Conservation (phyloP, 2,888 invertebrate species). For the Volucella bombylans region DNA sequence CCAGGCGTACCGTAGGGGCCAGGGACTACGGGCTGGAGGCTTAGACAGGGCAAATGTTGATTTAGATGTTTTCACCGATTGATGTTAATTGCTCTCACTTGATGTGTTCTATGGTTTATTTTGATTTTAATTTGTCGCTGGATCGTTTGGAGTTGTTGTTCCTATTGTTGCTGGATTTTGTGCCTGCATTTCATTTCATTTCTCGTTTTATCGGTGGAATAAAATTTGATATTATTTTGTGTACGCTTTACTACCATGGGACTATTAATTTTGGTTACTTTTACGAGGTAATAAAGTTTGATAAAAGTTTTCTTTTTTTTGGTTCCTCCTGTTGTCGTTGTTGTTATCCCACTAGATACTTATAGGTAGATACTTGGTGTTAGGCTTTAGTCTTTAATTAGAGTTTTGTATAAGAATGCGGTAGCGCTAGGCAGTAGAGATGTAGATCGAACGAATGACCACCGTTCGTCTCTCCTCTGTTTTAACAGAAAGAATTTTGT, state of each 20-base stretch:
- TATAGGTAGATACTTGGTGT: neutral
- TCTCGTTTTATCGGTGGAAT: constrained; percentile 32
- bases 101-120: constrained; percentile 71
- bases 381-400: constrained; percentile 24
- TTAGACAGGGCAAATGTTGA: constrained; percentile 50
- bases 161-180: neutral
- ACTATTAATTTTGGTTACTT: constrained; percentile 72
- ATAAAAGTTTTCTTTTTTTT: constrained; percentile 35
- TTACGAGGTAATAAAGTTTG: constrained; percentile 65
- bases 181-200: neutral
- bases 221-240: constrained; percentile 65
- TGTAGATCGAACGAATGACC: neutral
- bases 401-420: constrained; percentile 33
- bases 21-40: too few relatives aligned
- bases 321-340: too few relatives aligned
- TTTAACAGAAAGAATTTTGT: neutral
- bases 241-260: constrained; percentile 64
- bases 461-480: neutral
- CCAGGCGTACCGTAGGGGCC: constrained; percentile 22
- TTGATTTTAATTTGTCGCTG: constrained; percentile 71
- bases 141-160: constrained; percentile 28
- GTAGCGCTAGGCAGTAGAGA: neutral
- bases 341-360: too few relatives aligned
- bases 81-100: constrained; percentile 73
- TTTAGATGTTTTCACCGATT: constrained; percentile 74